A percentile compares a stretch with the other conserved stretches of the same genome.
Evolutionary conservation across 1,140 invertebrate species (phyloP).

Genomic region (Thrips palmi): DNA sequence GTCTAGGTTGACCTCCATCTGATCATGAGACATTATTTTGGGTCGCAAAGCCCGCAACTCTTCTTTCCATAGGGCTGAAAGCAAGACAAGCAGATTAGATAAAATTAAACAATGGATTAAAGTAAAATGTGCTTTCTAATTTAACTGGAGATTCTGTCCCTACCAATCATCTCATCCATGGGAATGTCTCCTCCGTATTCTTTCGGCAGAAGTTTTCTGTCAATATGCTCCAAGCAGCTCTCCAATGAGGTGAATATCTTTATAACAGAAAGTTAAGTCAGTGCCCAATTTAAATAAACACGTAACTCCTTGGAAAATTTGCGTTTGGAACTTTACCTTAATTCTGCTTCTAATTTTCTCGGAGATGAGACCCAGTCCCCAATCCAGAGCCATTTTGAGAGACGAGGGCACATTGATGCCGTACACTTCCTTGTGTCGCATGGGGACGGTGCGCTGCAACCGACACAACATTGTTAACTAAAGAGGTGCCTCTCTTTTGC

Average conservation of each 20-base stretch:
- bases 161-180: conserved; percentile 69
- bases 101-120: conserved; percentile 6
- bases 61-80: conserved; percentile 40
- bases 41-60: conserved; percentile 27
- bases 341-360: conserved; percentile 63
- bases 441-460: conserved; percentile 56
- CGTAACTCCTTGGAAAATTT: background rate
- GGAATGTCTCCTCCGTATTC: conserved; percentile 66
- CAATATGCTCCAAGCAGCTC: conserved; percentile 38
- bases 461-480: background rate
- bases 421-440: conserved; percentile 69
- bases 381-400: conserved; percentile 59
- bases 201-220: conserved; percentile 47
- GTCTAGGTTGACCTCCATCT: conserved; percentile 39
- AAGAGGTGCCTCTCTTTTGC: conserved; percentile 4
- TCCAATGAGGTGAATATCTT: conserved; percentile 39
- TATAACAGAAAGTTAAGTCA: conserved; percentile 7
- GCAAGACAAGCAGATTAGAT: conserved; percentile 3
- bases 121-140: background rate
- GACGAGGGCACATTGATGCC: conserved; percentile 56
- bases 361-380: conserved; percentile 59
- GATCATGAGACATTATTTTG: conserved; percentile 24
- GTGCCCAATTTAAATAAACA: conserved; percentile 3
- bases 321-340: conserved; percentile 27
- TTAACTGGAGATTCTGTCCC: conserved; percentile 14